Base-by-base conservation (phyloP, 2,797 vertebrate species). In the Denticeps clupeoides region DNA sequence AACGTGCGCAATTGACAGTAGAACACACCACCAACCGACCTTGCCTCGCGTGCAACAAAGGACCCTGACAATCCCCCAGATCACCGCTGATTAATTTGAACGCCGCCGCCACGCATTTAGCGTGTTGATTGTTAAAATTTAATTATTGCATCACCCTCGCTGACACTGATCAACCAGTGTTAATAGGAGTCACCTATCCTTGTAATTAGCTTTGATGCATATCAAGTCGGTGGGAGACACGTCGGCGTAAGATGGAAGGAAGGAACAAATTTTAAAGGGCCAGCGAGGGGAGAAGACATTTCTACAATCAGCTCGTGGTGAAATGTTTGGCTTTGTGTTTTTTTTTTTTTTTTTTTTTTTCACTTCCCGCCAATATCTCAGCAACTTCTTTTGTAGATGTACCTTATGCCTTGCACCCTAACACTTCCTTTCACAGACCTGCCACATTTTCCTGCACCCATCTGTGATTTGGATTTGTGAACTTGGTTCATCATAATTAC, bases 51-150 rank as follows among this genome's bases (percentile, higher is more conserved):
- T 4, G 5, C 24, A 25, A 24, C 25, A 24, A 25, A 4, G 5
- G 2, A 25, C 24, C 25, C 24, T 25, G 24, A 2, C 24, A 25
- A 40, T 52, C 45, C 9, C 23, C 25, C 41, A 18, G 40, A 67
- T 58, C 29, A 47, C 45, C 52, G 10, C 37, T 49, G 58, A 68
- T 65, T 58, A 56, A 63, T 63, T 59, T 59, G 53, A 58, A 44
- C 58, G 43, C 60, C 56, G 55, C 49, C 51, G 53, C 38, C 42
- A 45, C 57, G 60, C 52, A 45, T 59, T 63, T 54, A 56, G 60
- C 15, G 43, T 29, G 46, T 40, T 61, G 67, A 70, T 67, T 70
- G 64, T 60, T 70, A 58, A 31, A 70, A 67, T 63, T 67, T 67
- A 57, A 67, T 67, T 63, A 65, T 67, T 40, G 54, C 58, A 55